Percentiles rank a stretch among this genome's conserved stretches.
These are phyloP conservation scores for Megaceryle maxima DNA, from an alignment of 2,113 vertebrate genomes.

Conservation along the genomic window DNA sequence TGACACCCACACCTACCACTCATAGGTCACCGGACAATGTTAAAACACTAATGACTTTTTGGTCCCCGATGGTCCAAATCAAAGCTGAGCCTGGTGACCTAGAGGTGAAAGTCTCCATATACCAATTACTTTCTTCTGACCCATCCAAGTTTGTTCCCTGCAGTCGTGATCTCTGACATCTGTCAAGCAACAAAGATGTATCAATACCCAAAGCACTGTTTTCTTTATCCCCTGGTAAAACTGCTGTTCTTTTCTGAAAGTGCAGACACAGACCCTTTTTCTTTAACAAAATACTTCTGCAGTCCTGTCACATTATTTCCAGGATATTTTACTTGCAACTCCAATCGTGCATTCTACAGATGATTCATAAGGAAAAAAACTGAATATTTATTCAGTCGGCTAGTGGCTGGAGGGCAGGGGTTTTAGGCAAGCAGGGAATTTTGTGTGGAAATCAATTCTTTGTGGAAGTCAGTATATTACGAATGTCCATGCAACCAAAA, in stretches of 20 bases:
- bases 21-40: not conserved
- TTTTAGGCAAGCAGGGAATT: slow-evolving; percentile 81
- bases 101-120: not conserved
- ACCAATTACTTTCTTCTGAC: slow-evolving; percentile 24
- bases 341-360: slow-evolving; percentile 45
- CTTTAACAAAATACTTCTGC: slow-evolving; percentile 42
- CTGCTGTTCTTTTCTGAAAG: not conserved
- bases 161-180: slow-evolving; percentile 17
- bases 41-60: slow-evolving; percentile 41
- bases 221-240: not conserved
- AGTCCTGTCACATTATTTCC: slow-evolving; percentile 48
- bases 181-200: not conserved
- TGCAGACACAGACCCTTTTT: not conserved
- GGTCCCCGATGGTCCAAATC: slow-evolving; percentile 25
- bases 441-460: slow-evolving; percentile 83
- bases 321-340: slow-evolving; percentile 47
- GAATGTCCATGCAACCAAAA: slow-evolving; percentile 75
- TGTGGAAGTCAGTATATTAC: slow-evolving; percentile 77
- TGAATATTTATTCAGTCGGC: slow-evolving; percentile 71
- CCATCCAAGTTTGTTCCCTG: slow-evolving; percentile 9
- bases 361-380: slow-evolving; percentile 50
- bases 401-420: slow-evolving; percentile 59
- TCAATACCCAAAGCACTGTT: not conserved
- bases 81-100: slow-evolving; percentile 28
- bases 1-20: not conserved